Evolutionary conservation across 2,113 vertebrate species (phyloP).

Genomic region (Nothocercus julius): DNA sequence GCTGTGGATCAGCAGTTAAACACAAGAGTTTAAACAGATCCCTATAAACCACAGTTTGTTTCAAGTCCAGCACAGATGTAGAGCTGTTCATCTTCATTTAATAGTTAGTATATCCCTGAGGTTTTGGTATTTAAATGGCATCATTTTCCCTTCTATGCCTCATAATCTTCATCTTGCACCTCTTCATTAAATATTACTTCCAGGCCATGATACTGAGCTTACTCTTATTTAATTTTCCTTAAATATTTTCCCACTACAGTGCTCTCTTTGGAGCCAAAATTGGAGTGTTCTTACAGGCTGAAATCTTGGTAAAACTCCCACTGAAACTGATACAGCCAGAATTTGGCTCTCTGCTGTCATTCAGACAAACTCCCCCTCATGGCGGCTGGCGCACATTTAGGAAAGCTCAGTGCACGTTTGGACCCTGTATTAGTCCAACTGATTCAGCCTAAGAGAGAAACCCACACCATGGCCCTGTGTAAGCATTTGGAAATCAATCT

Average conservation of each 20-base stretch:
- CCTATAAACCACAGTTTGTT: slow-evolving; percentile 15
- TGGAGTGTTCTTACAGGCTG: neutral
- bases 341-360: neutral
- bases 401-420: neutral
- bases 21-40: slow-evolving; percentile 44
- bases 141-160: neutral
- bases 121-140: slow-evolving; percentile 28
- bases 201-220: neutral
- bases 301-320: neutral
- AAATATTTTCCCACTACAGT: neutral
- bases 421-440: neutral
- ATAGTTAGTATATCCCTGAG: neutral
- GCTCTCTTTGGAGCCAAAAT: neutral
- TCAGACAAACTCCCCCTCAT: neutral
- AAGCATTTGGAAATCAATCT: neutral
- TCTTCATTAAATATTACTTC: slow-evolving; percentile 19
- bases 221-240: neutral
- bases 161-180: neutral
- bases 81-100: slow-evolving; percentile 41
- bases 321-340: neutral
- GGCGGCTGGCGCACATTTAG: neutral
- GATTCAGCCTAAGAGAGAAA: neutral
- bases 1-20: slow-evolving; percentile 19
- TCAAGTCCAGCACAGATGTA: slow-evolving; percentile 22
- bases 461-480: neutral